phyloP scores from a whole-genome alignment of 2,888 invertebrate species.

The Sinotaia quadrata region DNA sequence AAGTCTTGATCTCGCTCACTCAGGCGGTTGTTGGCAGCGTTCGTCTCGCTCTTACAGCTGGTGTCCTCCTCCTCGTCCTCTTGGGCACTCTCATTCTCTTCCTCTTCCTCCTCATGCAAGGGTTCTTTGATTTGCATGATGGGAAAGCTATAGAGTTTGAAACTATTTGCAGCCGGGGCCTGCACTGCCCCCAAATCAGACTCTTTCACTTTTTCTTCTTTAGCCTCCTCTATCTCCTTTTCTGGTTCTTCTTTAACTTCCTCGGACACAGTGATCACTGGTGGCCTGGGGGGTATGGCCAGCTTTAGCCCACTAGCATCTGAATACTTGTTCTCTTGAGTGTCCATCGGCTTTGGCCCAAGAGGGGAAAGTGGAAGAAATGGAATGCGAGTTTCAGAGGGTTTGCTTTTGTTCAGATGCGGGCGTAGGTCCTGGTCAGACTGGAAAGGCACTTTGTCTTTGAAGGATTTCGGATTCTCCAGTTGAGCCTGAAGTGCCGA shows the following conservation, averaged over 20 bases:
- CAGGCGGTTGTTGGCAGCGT: slow-evolving; percentile 20
- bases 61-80: slow-evolving; percentile 19
- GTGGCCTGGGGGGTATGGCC: slow-evolving; percentile 26
- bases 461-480: slow-evolving; percentile 67
- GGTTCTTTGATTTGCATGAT: slow-evolving; percentile 48
- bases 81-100: slow-evolving; percentile 16
- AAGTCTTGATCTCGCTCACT: slow-evolving; percentile 35
- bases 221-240: slow-evolving; percentile 14
- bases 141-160: slow-evolving; percentile 32
- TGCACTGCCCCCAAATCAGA: slow-evolving; percentile 17
- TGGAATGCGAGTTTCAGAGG: slow-evolving; percentile 18
- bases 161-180: background rate
- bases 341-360: slow-evolving; percentile 16
- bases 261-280: slow-evolving; percentile 41
- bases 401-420: slow-evolving; percentile 1
- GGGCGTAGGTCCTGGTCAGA: slow-evolving; percentile 50
- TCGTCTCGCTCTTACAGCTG: slow-evolving; percentile 20
- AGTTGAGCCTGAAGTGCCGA: slow-evolving; percentile 68
- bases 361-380: slow-evolving; percentile 26
- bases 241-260: slow-evolving; percentile 22
- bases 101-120: slow-evolving; percentile 39
- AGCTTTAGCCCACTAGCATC: background rate
- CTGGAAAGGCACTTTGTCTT: slow-evolving; percentile 51
- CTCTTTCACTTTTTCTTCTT: slow-evolving; percentile 15
- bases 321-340: background rate